A percentile compares a stretch with the other conserved stretches of the same genome.
These are phyloP conservation scores for Progne subis DNA, from an alignment of 2,113 vertebrate genomes.

Conservation along the genomic window DNA sequence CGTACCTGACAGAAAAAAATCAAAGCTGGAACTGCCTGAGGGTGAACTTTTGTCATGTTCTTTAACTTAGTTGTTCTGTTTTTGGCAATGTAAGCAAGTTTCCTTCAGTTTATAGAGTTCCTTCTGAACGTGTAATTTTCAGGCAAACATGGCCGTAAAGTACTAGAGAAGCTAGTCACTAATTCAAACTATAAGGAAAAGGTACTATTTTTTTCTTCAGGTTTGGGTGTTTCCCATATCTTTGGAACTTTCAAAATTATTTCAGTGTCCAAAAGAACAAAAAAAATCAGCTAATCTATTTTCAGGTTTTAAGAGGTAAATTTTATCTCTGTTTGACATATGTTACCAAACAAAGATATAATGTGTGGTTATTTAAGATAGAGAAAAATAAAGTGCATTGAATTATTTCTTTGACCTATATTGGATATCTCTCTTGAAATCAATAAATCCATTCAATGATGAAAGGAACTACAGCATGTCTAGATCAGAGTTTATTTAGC, in stretches of 20 bases:
- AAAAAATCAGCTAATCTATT: not conserved
- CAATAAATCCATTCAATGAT: not conserved
- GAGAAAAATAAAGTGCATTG: not conserved
- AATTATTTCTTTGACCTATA: not conserved
- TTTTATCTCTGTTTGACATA: not conserved
- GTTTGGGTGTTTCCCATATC: not conserved
- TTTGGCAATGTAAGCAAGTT: not conserved
- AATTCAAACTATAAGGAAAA: not conserved
- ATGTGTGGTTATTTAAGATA: not conserved
- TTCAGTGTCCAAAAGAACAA: not conserved
- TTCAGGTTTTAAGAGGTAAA: not conserved
- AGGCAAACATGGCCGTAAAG: not conserved
- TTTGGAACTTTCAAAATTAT: not conserved
- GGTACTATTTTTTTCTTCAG: accelerated
- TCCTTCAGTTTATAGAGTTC: not conserved
- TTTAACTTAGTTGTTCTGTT: not conserved
- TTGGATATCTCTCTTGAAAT: not conserved
- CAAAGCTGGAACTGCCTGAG: not conserved
- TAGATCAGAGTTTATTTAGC: not conserved
- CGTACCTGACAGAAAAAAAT: not conserved
- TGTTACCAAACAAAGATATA: not conserved
- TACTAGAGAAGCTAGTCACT: not conserved
- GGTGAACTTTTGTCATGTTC: not conserved
- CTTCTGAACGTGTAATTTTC: not conserved
- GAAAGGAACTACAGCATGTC: not conserved